Base-by-base conservation (phyloP, 2,888 invertebrate species). In the Malacosoma neustria region DNA sequence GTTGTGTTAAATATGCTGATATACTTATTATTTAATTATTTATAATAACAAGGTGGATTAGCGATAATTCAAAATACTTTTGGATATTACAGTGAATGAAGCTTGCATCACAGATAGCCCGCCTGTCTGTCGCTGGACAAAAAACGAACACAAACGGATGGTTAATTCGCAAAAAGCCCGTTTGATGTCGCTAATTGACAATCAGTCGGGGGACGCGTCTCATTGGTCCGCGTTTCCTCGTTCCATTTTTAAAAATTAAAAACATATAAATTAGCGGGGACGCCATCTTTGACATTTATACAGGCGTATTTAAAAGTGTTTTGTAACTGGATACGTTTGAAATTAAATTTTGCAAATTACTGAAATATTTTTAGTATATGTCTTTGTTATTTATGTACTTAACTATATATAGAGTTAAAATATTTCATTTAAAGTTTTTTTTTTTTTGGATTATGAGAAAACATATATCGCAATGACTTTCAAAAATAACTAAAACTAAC, bases 161-260 rank as follows among this genome's bases (percentile, higher is more conserved):
- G 75, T 81, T 84, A 84, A 85, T 86, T 86, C 81, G 85, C 81
- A 85, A 84, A 85, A 82, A 86, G 84, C 76, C 77, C 85, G 84
- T 85, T 86, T 86, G 86, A 85, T 84, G 84, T 86, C 72, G 69
- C 84, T 87, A 86, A 86, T 87, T 86, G 86, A 85, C 86, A 84
- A 84, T 86, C 85, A 85, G 72, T 58, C 68, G 70, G 71, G 64
- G 82, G 85, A 74, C 73, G 82, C 73, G 84, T 80, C 74, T 76
- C 84, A 84, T 82, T 84, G 84, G 79, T 63, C 62, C 58, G 22
- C 22, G 70, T 63, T 72, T 70, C 73, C 72, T 64, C 69, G 73
- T 79, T 76, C 80, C 69, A 71, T 79, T 81, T 84, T 76, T 67
- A 77, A 84, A 84, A 82, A 82, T 80, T 84, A 72, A 80, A 81